These are phyloP conservation scores for Stegodyphus mimosarum DNA, from an alignment of 1,140 invertebrate genomes.

Conservation along the genomic window DNA sequence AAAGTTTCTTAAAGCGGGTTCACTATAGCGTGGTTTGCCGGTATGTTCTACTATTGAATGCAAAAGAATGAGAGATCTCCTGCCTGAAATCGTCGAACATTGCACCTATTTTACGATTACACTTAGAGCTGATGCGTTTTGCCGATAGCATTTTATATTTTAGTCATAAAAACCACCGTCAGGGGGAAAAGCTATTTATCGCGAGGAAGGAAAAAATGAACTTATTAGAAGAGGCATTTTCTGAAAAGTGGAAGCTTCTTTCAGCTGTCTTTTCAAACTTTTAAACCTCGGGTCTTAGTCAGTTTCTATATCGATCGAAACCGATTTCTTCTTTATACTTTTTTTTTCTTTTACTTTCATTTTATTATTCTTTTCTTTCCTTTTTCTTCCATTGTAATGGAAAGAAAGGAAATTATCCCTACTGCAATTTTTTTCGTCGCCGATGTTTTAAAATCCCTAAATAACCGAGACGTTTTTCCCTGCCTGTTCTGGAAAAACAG, in stretches of 20 bases:
- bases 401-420: constrained; percentile 41
- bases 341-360: background rate
- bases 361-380: background rate
- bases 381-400: constrained; percentile 23
- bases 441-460: constrained; percentile 54
- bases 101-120: no score
- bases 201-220: background rate
- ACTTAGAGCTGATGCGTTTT: no score
- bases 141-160: no score
- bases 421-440: constrained; percentile 51
- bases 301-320: background rate
- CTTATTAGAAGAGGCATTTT: constrained; percentile 26
- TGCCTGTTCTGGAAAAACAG: background rate
- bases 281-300: constrained; percentile 2
- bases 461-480: constrained; percentile 19
- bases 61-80: no score
- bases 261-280: constrained; percentile 7
- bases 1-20: no score
- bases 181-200: no score
- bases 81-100: no score
- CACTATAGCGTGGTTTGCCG: no score
- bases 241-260: background rate
- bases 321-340: background rate
- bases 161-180: no score
- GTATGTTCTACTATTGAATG: no score